phyloP scores from a whole-genome alignment of 2,888 invertebrate genomes.

The Drosophila macrospina region DNA sequence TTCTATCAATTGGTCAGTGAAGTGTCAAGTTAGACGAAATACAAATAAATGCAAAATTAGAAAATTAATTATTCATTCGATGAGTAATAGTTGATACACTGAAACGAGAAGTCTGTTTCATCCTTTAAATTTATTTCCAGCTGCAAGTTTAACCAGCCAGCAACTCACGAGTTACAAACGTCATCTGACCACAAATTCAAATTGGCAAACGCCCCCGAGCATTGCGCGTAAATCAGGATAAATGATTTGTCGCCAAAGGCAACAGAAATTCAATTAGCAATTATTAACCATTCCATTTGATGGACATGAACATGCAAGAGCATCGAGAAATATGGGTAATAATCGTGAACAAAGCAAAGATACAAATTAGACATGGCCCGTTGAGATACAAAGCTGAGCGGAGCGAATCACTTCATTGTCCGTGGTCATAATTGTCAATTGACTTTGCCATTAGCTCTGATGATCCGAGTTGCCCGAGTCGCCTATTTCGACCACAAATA shows the following conservation, averaged over 20 bases:
- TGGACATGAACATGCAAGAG: conserved; percentile 63
- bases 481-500: conserved; percentile 33
- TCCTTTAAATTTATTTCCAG: conserved; percentile 13
- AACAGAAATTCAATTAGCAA: conserved; percentile 80
- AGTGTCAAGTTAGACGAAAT: conserved; percentile 26
- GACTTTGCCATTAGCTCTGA: conserved; percentile 79
- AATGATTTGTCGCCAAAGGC: conserved; percentile 79
- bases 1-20: conserved; percentile 36
- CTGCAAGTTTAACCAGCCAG: conserved; percentile 20
- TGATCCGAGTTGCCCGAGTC: conserved; percentile 35
- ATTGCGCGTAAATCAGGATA: conserved; percentile 78
- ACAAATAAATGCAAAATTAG: conserved; percentile 11
- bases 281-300: conserved; percentile 78
- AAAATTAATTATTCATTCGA: not conserved
- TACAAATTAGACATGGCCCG: conserved; percentile 63
- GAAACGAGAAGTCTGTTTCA: not conserved
- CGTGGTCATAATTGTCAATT: conserved; percentile 83
- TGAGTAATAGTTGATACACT: not conserved
- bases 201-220: conserved; percentile 50
- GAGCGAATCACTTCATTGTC: conserved; percentile 76
- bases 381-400: conserved; percentile 58
- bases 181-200: conserved; percentile 1
- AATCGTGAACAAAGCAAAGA: conserved; percentile 58
- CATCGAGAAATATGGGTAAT: conserved; percentile 27
- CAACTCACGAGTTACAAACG: conserved; percentile 20